Percentiles rank a stretch among this genome's conserved stretches.
These are phyloP conservation scores for Lysandra bellargus DNA, from an alignment of 2,888 invertebrate species.

Conservation along the genomic window DNA sequence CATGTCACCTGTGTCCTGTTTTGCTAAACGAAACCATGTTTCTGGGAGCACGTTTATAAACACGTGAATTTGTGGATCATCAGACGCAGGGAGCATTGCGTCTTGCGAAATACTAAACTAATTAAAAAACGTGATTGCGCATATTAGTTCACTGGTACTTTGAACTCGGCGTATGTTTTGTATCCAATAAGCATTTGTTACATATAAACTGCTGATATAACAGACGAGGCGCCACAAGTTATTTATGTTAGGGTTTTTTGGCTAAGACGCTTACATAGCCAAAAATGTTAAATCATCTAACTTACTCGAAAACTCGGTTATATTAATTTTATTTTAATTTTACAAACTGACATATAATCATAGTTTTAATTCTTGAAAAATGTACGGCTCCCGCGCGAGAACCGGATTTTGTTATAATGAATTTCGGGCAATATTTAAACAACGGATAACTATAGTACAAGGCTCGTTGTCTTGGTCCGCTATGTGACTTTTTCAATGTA, in stretches of 20 bases:
- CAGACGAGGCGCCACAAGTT: neutral
- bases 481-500: too few relatives aligned
- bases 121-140: constrained; percentile 37
- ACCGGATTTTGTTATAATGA: too few relatives aligned
- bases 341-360: too few relatives aligned
- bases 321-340: too few relatives aligned
- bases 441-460: too few relatives aligned
- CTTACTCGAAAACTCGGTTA: neutral
- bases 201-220: neutral
- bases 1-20: constrained; percentile 22
- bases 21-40: constrained; percentile 29
- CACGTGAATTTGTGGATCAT: constrained; percentile 41
- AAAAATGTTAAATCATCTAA: too few relatives aligned
- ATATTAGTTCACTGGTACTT: constrained; percentile 43
- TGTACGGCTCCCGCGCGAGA: too few relatives aligned
- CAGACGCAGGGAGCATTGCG: constrained; percentile 32
- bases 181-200: neutral
- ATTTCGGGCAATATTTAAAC: too few relatives aligned
- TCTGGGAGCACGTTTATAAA: constrained; percentile 43
- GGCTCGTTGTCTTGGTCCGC: too few relatives aligned
- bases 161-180: constrained; percentile 40
- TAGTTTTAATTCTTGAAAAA: too few relatives aligned
- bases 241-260: neutral
- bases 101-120: constrained; percentile 32
- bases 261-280: neutral